Evolutionary conservation across 2,888 invertebrate genomes (phyloP), one percentile per base, ranked within the genome.

Genomic region (Spilarctia lutea): DNA sequence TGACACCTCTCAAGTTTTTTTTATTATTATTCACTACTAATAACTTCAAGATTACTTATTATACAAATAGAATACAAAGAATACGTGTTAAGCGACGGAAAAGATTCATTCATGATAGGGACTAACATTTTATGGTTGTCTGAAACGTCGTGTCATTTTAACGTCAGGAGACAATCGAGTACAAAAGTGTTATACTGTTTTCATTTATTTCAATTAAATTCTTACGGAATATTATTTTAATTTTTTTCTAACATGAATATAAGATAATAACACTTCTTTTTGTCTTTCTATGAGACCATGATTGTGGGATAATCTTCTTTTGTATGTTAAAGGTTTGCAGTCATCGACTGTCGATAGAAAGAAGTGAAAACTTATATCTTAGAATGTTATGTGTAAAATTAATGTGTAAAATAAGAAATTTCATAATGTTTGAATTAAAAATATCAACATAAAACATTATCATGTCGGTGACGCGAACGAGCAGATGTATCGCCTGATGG

Each of bases 131-230:
- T 89, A 89, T 85, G 87, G 84, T 81, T 79, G 80, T 84, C 80
- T 86, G 85, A 89, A 89, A 88, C 82, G 88, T 86, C 87, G 83
- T 88, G 89, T 91, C 90, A 89, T 89, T 89, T 89, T 87, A 87
- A 87, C 85, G 83, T 33, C 48, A 35, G 87, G 80, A 80, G 80
- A 79, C 79, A 79, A 83, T 33, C 30, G 16, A 8, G 73, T 76
- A 77, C 77, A 65, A 65, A 39, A 74, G 68, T 48, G 74, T 45
- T 79, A 65, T 13, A 52, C 45, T 65, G 24, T 24, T 67, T 39
- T 11, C 39, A 39, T 39, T 39, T 42, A 42, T 66, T 7, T n/a
- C 16, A 67, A 8, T 68, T n/a, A 11, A 66, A 35, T 66, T n/a
- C 2, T 66, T 39, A 11, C 18, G 20, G 8, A 24, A 48, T 24